Percentiles rank a stretch among this genome's conserved stretches.
Evolutionary conservation across 1,140 invertebrate genomes (phyloP).

Genomic region (Orussus abietinus): DNA sequence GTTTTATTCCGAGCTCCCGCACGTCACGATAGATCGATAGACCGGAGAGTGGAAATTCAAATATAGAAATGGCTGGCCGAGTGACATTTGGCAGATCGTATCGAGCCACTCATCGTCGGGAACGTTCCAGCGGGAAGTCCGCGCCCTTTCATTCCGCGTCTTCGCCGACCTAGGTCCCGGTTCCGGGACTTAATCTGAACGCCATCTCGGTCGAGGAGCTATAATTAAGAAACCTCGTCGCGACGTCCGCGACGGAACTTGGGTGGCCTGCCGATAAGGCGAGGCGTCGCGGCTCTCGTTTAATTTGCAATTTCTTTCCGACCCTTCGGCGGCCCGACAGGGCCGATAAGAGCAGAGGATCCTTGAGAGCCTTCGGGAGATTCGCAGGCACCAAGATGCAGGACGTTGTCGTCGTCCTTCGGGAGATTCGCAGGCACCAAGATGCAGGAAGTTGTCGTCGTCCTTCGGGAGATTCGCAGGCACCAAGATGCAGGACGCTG

Average conservation of each 20-base stretch:
- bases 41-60: constrained; percentile 25
- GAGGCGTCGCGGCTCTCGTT: constrained; percentile 17
- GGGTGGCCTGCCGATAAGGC: constrained; percentile 5
- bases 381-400: too few relatives aligned
- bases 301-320: constrained; percentile 39
- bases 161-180: not conserved
- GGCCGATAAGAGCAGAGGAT: constrained; percentile 31
- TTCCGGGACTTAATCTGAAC: not conserved
- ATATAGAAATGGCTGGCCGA: constrained; percentile 34
- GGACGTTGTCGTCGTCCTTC: too few relatives aligned
- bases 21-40: too few relatives aligned
- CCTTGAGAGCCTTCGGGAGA: too few relatives aligned
- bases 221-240: too few relatives aligned
- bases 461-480: constrained; percentile 6
- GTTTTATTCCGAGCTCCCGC: too few relatives aligned
- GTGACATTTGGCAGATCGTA: constrained; percentile 34
- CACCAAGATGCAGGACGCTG: too few relatives aligned
- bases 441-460: too few relatives aligned
- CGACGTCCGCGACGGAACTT: constrained; percentile 16
- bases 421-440: too few relatives aligned
- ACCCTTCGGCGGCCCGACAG: too few relatives aligned
- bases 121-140: constrained; percentile 3
- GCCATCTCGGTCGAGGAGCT: constrained; percentile 12
- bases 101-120: constrained; percentile 17
- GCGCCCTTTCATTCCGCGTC: constrained; percentile 8